Evolutionary conservation across 2,888 invertebrate species (phyloP).

Genomic region (Polia nebulosa): DNA sequence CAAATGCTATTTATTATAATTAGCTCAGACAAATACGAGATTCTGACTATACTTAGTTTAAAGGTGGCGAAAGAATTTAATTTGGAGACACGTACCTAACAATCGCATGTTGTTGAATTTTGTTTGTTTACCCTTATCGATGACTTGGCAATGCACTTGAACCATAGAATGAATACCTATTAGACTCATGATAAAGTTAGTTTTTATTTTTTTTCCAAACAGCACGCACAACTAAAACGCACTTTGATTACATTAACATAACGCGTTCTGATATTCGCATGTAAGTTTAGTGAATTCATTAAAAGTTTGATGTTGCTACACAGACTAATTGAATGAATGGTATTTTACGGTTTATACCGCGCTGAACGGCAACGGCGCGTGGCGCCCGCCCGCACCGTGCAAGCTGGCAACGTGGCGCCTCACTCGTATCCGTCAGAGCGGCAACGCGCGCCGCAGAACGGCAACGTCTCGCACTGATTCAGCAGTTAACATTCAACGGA

Average conservation of each 20-base stretch:
- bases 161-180: constrained; percentile 16
- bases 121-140: constrained; percentile 25
- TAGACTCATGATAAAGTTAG: background rate
- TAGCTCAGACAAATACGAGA: background rate
- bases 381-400: constrained; percentile 82
- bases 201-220: constrained; percentile 7
- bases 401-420: constrained; percentile 87
- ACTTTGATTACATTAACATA: constrained; percentile 51
- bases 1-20: constrained; percentile 11
- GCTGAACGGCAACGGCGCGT: constrained; percentile 82
- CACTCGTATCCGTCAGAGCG: constrained; percentile 81
- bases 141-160: constrained; percentile 26
- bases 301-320: constrained; percentile 74
- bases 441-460: constrained; percentile 77
- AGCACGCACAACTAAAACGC: constrained; percentile 37
- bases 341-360: constrained; percentile 82
- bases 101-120: constrained; percentile 7
- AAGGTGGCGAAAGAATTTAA: constrained; percentile 17
- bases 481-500: constrained; percentile 83
- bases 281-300: constrained; percentile 74
- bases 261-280: constrained; percentile 69
- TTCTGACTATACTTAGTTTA: constrained; percentile 1
- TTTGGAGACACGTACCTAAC: background rate
- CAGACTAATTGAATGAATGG: constrained; percentile 87
- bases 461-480: constrained; percentile 88